A percentile compares a stretch with the other conserved stretches of the same genome.
phyloP scores from a whole-genome alignment of 2,113 vertebrate genomes.

The Pan paniscus region DNA sequence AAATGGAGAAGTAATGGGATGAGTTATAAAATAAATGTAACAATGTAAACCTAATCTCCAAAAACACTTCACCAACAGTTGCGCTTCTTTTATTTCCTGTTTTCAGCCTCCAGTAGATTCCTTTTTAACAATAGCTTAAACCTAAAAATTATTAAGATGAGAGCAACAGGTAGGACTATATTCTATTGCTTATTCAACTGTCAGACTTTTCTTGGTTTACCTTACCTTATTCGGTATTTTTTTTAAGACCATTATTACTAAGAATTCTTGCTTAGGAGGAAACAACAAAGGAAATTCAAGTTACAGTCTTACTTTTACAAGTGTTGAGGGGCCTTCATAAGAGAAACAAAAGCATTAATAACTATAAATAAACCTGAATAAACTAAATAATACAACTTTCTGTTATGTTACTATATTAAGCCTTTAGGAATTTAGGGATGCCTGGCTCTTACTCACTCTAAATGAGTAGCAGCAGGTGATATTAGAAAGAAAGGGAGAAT shows the following conservation, averaged over 20 bases:
- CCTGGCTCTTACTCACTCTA: not conserved
- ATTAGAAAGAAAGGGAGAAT: not conserved
- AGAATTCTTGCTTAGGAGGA: not conserved
- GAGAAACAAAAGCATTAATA: not conserved
- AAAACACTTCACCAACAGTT: not conserved
- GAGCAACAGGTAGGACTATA: not conserved
- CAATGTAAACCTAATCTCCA: not conserved
- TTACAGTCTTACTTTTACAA: not conserved
- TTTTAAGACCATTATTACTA: not conserved
- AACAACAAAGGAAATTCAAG: not conserved
- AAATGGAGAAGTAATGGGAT: not conserved
- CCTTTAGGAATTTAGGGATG: not conserved
- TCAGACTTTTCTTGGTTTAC: not conserved
- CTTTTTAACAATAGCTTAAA: constrained; percentile 7
- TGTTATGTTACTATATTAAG: not conserved
- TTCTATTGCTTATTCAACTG: not conserved
- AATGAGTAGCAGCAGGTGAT: not conserved
- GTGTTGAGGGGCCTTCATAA: not conserved
- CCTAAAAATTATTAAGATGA: not conserved
- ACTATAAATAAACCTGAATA: not conserved
- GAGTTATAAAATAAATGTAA: not conserved
- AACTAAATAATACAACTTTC: not conserved
- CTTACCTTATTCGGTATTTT: not conserved
- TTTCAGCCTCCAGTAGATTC: not conserved
- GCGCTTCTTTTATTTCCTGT: not conserved